Base-by-base conservation (phyloP, 2,797 vertebrate species). In the Cyprinella venusta region DNA sequence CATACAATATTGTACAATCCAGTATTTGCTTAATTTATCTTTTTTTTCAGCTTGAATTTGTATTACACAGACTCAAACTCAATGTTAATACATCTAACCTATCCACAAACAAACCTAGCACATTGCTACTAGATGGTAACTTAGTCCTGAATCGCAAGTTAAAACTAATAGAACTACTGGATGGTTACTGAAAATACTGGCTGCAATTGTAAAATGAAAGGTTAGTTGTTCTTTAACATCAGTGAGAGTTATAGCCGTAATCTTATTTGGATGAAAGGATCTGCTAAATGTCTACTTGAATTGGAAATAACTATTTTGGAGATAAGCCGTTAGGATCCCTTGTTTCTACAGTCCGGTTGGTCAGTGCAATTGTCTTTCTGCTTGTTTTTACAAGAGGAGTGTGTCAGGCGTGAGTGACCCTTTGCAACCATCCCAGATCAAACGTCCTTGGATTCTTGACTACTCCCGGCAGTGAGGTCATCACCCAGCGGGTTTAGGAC, bases 361-460 rank as follows among this genome's bases (percentile, higher is more conserved):
- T 69, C 64, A 50, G 26, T 24, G 71, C 48, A 76, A 59, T 45
- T 69, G 64, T 65, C 30, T 26, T 50, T 70, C 33, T 42, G 6
- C 78, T 67, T 78, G 67, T 78, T 87, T 85, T 81, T 84, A 40
- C 80, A 48, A 75, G 69, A 79, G 71, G 65, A 71, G 26, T 72
- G 45, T 76, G 67, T 81, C 52, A 76, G 74, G 59, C 19, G 0
- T 80, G 67, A 79, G 0, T 80, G 61, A 79, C 68, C 79, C 85
- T 63, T 61, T 21, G 40, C 64, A 56, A 59, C 67, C 6, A 50
- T 91, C 40, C 87, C 84, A 81, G 81, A 88, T 90, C 75, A 86
- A 89, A 90, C 90, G 89, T 92, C 85, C 52, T 38, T 88, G 84
- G 86, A 89, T 93, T 89, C 87, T 81, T 77, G 81, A 76, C 81